Evolutionary conservation across 2,113 vertebrate species (phyloP), one percentile per base, ranked within the genome.

Genomic region (Prochilodus magdalenae): DNA sequence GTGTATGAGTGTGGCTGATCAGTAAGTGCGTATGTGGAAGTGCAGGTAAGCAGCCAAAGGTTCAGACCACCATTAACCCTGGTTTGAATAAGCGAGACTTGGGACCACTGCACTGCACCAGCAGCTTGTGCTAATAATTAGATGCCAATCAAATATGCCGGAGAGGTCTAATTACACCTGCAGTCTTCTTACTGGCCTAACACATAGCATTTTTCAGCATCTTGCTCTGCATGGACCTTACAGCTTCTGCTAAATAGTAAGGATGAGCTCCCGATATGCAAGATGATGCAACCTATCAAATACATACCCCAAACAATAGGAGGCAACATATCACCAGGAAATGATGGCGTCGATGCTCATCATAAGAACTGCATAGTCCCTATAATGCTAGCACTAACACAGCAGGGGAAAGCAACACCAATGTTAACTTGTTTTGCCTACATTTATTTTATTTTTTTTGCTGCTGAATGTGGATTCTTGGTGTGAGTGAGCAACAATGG

Each of bases 51-150:
- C 40, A 27, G 77, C 51, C 24, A 65, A 82, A 75, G 63, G 80
- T 75, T 60, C 1, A 79, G 85, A 85, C 80, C 57, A 82, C 69
- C 75, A 85, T 82, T 81, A 80, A 40, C 79, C 77, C 78, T 76
- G 59, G 73, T 67, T 81, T 78, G 59, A 66, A 16, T 69, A 80
- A 71, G 85, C 77, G 55, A 75, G 20, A 27, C 20, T 30, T 36
- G 4, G 53, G 63, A 16, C 57, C 75, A 10, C 24, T 12, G 30
- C 49, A 57, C 24, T 63, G 62, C 44, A 26, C 24, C 51, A 80
- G 75, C 55, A 77, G 66, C 65, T 27, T 12, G 13, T 69, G 67
- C 75, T 65, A 84, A 72, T 24, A 36, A 83, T 59, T 75, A 69
- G 36, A 75, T 83, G 77, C 82, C 80, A 86, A 82, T 83, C 30